Base-by-base conservation (phyloP, 2,888 invertebrate genomes). In the Drosophila pegasa region DNA sequence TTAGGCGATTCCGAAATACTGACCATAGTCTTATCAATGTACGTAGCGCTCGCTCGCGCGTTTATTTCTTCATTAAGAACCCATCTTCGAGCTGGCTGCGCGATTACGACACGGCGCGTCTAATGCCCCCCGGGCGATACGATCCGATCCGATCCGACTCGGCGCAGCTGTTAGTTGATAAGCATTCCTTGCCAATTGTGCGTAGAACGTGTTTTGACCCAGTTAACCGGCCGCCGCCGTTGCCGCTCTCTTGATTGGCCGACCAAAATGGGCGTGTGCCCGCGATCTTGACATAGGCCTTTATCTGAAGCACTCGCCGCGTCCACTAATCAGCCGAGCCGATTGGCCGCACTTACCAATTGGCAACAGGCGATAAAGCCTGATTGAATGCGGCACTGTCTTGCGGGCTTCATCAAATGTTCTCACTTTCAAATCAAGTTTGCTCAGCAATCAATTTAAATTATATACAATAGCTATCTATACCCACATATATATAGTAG, bases 71-170 rank as follows among this genome's bases (percentile, higher is more conserved):
- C 51, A 62, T 74, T 71, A 70, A 67, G 68, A 56, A 64, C 29
- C 45, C 61, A 65, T 73, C 61, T 72, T 67, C 50, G 55, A 73
- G 78, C 66, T 78, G 85, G 63, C 81, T 81, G 68, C 37, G 47
- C 35, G 76, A 76, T 80, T 73, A 58, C 45, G 41, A 43, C 33
- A 45, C 12, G 0, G 31, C 31, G 6, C 38, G 7, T 48, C 72
- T 72, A 76, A 67, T 75, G 67, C 54, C 59, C 71, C 35, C 38
- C 56, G 27, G 31, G 31, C 18, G 57, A 56, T 63, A 43, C 43
- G 48, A 20, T 41, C 38, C 40, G 9, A 16, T 40, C 33, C 35
- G 52, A 38, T n/a, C 22, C 9, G 45, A n/a, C 18, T 25, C 25
- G n/a, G n/a, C n/a, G n/a, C n/a, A n/a, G 25, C 25, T 18, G 22